Percentiles rank a stretch among this genome's conserved stretches.
Evolutionary conservation across 2,888 invertebrate genomes (phyloP).

Genomic region (Dorcus hopei): DNA sequence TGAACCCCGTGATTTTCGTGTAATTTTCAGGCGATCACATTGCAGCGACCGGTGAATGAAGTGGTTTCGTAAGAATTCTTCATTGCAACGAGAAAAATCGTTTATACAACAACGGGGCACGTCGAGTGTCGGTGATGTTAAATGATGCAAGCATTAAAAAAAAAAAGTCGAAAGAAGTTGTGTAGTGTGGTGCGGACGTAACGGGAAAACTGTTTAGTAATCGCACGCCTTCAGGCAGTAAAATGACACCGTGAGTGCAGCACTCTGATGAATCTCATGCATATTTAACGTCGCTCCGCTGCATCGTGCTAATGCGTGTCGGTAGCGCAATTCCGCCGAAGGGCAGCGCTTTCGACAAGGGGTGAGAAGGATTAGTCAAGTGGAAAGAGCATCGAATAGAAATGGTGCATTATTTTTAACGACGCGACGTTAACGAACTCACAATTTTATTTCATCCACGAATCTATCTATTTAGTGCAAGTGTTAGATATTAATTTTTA

Average conservation of each 20-base stretch:
- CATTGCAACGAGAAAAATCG: too few relatives aligned
- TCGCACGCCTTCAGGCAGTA: conserved; percentile 13
- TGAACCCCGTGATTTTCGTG: too few relatives aligned
- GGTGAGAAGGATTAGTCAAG: conserved; percentile 24
- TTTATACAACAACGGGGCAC: too few relatives aligned
- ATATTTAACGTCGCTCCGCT: conserved; percentile 25
- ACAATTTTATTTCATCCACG: too few relatives aligned
- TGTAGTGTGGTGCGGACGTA: conserved; percentile 2
- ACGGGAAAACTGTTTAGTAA: conserved; percentile 12
- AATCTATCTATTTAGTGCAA: too few relatives aligned
- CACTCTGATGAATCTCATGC: conserved; percentile 24
- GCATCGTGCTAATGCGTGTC: conserved; percentile 27
- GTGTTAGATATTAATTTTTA: too few relatives aligned
- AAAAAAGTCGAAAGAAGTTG: background rate
- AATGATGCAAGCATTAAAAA: conserved; percentile 8
- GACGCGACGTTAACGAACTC: conserved; percentile 28
- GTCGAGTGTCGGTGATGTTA: background rate
- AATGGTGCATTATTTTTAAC: conserved; percentile 27
- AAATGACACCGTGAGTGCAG: conserved; percentile 22
- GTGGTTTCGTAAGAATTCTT: too few relatives aligned
- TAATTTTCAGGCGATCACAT: too few relatives aligned
- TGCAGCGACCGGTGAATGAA: too few relatives aligned
- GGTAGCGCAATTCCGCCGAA: background rate
- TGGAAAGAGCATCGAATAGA: conserved; percentile 29
- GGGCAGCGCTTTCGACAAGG: conserved; percentile 22